Conservation (phyloP, 53 echinoderm and acorn worm genomes). For the Henricia sp. region DNA sequence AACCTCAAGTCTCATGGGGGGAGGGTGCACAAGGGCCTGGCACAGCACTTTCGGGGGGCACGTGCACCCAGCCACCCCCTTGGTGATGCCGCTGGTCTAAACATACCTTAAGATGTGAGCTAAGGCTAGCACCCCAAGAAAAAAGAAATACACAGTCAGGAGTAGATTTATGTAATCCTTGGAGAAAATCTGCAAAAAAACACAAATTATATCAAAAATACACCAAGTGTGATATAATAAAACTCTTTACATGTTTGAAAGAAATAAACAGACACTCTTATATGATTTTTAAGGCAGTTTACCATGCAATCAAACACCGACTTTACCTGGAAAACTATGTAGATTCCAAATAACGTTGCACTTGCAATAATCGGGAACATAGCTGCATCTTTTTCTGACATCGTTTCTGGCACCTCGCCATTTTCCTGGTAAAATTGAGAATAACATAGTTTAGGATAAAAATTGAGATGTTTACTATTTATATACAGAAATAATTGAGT, state of each 20-base stretch:
- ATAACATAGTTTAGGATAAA: neutral
- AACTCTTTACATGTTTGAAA: neutral
- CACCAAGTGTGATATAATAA: neutral
- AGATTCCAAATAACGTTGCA: conserved; percentile 95
- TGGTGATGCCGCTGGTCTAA: too few species aligned
- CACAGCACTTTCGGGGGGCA: too few species aligned
- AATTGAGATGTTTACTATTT: neutral
- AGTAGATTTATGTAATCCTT: conserved; percentile 98
- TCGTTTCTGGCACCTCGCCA: conserved; percentile 95
- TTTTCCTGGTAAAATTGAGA: conserved; percentile 66
- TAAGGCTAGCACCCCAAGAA: conserved; percentile 90
- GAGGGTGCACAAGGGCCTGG: too few species aligned
- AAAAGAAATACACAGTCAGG: conserved; percentile 97
- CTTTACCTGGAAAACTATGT: conserved; percentile 96
- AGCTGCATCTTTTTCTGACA: conserved; percentile 96
- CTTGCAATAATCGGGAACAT: conserved; percentile 99
- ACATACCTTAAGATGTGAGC: conserved; percentile 94
- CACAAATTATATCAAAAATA: neutral
- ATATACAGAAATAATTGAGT: too few species aligned
- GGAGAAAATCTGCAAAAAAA: conserved; percentile 83
- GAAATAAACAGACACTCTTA: neutral
- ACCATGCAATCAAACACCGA: too few species aligned
- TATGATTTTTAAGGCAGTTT: neutral
- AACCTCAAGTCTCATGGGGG: too few species aligned
- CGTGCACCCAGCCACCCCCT: too few species aligned